Percentiles rank a stretch among this genome's conserved stretches.
phyloP scores from a whole-genome alignment of 2,113 vertebrate genomes.

The Arenaria interpres region DNA sequence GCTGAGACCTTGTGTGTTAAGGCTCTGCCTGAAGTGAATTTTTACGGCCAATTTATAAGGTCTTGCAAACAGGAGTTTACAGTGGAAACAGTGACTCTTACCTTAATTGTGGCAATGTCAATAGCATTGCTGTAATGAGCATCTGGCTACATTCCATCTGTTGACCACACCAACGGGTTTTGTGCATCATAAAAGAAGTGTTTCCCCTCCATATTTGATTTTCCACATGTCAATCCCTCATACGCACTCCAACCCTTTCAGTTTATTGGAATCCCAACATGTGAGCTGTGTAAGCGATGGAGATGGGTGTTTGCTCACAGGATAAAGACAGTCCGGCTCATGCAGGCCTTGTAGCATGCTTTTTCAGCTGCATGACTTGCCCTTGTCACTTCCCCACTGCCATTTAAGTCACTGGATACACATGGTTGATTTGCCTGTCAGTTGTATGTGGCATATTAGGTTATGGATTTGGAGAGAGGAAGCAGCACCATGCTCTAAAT shows the following conservation, averaged over 20 bases:
- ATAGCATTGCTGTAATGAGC: constrained; percentile 70
- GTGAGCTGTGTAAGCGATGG: neutral
- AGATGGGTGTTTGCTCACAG: neutral
- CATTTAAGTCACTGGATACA: neutral
- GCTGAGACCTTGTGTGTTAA: constrained; percentile 50
- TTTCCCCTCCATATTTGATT: constrained; percentile 57
- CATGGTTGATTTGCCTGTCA: neutral
- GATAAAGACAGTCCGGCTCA: neutral
- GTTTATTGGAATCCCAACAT: constrained; percentile 16
- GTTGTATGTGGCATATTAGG: neutral
- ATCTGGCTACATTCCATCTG: constrained; percentile 68
- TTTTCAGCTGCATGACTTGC: neutral
- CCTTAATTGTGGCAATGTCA: constrained; percentile 72
- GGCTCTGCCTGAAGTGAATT: constrained; percentile 60
- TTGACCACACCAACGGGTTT: constrained; percentile 66
- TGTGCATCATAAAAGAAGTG: constrained; percentile 59
- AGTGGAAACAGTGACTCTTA: constrained; percentile 71
- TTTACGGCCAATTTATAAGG: constrained; percentile 68
- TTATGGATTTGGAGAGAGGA: neutral
- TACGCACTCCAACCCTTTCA: neutral
- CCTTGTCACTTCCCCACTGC: neutral
- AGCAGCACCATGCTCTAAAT: neutral
- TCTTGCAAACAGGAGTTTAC: constrained; percentile 68
- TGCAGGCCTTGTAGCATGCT: accelerated
- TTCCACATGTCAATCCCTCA: constrained; percentile 44